Evolutionary conservation across 1,140 invertebrate genomes (phyloP), one percentile per base, ranked within the genome.

Genomic region (Papilio dardanus): DNA sequence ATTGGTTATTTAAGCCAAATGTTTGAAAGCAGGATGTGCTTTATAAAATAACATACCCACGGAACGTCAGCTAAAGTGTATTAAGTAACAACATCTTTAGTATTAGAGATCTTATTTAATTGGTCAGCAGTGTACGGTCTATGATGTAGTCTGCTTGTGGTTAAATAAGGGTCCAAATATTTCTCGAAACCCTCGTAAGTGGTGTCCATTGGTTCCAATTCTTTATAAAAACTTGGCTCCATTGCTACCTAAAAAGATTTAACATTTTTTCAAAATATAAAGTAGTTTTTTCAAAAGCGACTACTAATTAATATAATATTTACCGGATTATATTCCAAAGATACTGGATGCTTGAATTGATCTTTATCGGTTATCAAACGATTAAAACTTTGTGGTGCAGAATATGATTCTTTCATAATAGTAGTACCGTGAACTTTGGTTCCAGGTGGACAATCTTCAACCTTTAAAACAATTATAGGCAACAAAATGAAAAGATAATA

Each of bases 141-240:
- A 66, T 93, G 89, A 19, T 92, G 81, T 10, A 92, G 75, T 37
- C 86, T 74, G 37, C 81, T 92, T 0, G 87, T 91, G 0, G 86
- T 90, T 19, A 93, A 76, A 76, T 93, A 93, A 7, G 90, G 91
- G 69, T 93, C 92, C 35, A 92, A 81, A 76, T 86, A 84, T 42
- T 89, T 90, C 74, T 91, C 87, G 30, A 82, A 89, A 5, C 92
- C 90, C 30, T 92, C 89, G n/a, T 91, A 75, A 16, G 86, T 91
- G 0, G 86, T 91, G 66, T 91, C 85, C 16, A 92, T 24, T 12
- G 84, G 86, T 35, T 89, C 85, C 37, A 91, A 37, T 4, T 86
- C 83, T 78, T 88, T 90, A 35, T 77, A 65, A 75, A 77, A 86
- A 68, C 77, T 84, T 42, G 80, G 80, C n/a, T 79, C 79, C 10